A percentile compares a stretch with the other conserved stretches of the same genome.
These are phyloP conservation scores for Babyrousa celebensis DNA, from an alignment of 2,797 vertebrate species.

Conservation along the genomic window DNA sequence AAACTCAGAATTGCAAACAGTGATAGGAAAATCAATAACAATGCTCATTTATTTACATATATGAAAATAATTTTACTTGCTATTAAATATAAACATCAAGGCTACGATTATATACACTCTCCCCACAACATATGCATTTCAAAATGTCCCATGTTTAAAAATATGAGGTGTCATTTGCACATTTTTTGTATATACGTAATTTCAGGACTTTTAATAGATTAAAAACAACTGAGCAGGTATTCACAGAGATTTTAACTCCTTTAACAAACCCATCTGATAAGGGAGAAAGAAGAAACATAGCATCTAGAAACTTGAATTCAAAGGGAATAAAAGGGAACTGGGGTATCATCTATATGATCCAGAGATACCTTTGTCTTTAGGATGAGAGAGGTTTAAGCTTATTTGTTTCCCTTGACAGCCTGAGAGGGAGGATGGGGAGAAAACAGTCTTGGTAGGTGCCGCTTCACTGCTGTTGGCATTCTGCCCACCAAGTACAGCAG, in stretches of 20 bases:
- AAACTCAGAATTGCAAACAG: conserved; percentile 42
- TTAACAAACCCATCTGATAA: neutral
- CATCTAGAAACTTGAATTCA: conserved; percentile 35
- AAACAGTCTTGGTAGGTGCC: neutral
- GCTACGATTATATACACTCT: neutral
- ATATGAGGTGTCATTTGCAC: neutral
- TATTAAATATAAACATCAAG: conserved; percentile 16
- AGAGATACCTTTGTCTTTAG: conserved; percentile 32
- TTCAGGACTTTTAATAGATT: neutral
- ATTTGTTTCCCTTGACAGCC: neutral
- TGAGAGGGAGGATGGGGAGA: neutral
- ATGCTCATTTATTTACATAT: neutral
- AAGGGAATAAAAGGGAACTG: neutral
- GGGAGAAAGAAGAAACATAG: neutral
- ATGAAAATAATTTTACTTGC: neutral
- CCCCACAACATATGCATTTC: neutral
- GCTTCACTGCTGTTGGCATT: neutral
- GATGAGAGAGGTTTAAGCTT: neutral
- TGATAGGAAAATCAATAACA: neutral
- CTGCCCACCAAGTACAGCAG: neutral
- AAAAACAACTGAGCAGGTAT: conserved; percentile 8
- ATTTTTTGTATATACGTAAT: neutral
- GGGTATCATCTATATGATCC: neutral
- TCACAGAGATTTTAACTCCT: neutral
- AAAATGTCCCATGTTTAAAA: neutral